Base-by-base conservation (phyloP, 2,113 vertebrate genomes). In the Morone saxatilis region DNA sequence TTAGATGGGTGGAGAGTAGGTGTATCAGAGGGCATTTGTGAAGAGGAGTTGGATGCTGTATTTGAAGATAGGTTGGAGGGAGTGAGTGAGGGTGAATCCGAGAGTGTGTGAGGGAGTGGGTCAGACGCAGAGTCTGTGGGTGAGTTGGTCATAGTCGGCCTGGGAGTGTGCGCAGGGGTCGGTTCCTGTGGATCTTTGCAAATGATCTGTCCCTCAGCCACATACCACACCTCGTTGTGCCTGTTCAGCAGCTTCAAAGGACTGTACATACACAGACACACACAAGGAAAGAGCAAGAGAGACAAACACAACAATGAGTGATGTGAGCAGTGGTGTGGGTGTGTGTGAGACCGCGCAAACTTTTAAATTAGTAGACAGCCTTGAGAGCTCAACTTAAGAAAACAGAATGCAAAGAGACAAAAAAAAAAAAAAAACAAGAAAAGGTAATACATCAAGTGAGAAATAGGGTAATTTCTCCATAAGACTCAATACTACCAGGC, bases 201-300 rank as follows among this genome's bases (percentile, higher is more conserved):
- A 13, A 94, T 91, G 0, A 90, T 86, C 62, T 90, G 86, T 0
- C 93, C 94, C 51, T 95, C 91, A 1, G 92, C 85, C 40, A 96
- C 66, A 4, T 95, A 96, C 95, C 96, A 96, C 50, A 96, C 94
- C 88, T 96, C 96, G 40, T 96, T 96, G 89, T 96, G 96, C 50
- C 95, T 94, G 91, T 95, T 93, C 73, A 95, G 2, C 62, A 96
- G 86, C 93, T 95, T 96, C 82, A 94, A 82, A 54, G 96, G 96
- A 77, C 96, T 96, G 31, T 7, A 88, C 48, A 80, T 73, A 87
- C 69, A 84, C 71, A 89, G 57, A 90, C 65, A 87, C 45, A 86
- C 31, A 70, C 11, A 66, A 1, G 40, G 62, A 60, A 57, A 41
- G 45, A 86, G 19, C 17, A 50, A 81, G 17, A 83, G 17, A 81